These are phyloP conservation scores for Alosa sapidissima DNA, from an alignment of 2,797 vertebrate species.

Conservation along the genomic window DNA sequence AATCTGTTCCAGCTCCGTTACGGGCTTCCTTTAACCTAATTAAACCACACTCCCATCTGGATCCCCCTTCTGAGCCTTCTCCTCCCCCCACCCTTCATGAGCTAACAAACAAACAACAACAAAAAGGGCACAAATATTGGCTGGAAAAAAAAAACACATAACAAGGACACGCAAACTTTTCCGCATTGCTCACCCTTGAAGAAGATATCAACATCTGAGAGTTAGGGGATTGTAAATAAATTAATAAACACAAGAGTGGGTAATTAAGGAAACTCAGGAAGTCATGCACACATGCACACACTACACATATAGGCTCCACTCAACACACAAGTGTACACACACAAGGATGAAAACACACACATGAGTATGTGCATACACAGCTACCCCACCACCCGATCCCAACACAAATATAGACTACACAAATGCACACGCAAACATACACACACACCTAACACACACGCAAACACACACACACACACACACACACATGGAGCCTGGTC, in stretches of 20 bases:
- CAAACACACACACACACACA: slow-evolving; percentile 32
- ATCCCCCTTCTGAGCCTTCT: not conserved
- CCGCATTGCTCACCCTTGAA: slow-evolving; percentile 10
- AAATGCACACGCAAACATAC: not conserved
- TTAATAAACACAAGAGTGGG: slow-evolving; percentile 40
- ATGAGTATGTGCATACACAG: not conserved
- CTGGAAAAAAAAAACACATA: slow-evolving; percentile 21
- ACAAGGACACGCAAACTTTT: slow-evolving; percentile 40
- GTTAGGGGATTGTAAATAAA: slow-evolving; percentile 40
- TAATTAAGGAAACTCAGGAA: slow-evolving; percentile 48
- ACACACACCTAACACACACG: not conserved
- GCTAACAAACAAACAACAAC: not conserved
- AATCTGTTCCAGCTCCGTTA: slow-evolving; percentile 6
- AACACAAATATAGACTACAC: not conserved
- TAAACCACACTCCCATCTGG: slow-evolving; percentile 25
- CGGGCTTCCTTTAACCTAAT: slow-evolving; percentile 22
- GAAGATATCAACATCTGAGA: slow-evolving; percentile 30
- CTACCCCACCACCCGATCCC: not conserved
- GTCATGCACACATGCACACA: not conserved
- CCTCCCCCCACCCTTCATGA: not conserved
- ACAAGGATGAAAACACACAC: not conserved
- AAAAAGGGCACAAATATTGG: slow-evolving; percentile 2
- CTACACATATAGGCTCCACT: not conserved
- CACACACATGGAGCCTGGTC: not conserved
- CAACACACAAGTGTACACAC: not conserved